phyloP scores from a whole-genome alignment of 2,113 vertebrate genomes.

The Vanacampus margaritifer region DNA sequence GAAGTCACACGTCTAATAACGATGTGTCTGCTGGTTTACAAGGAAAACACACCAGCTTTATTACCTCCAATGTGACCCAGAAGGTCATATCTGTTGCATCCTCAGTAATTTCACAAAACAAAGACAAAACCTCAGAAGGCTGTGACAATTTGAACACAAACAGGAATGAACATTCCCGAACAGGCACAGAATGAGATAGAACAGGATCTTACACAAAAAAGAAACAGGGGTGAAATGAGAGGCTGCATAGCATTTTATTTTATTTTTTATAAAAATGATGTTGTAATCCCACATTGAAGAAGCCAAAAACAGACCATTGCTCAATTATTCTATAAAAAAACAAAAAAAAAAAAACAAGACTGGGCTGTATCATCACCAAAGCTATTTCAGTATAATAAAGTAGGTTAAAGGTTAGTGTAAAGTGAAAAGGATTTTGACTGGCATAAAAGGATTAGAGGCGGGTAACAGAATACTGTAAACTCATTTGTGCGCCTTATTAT shows the following conservation, averaged over 20 bases:
- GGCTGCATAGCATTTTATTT: neutral
- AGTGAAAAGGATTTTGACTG: slow-evolving; percentile 29
- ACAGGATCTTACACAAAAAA: slow-evolving; percentile 35
- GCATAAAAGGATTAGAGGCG: slow-evolving; percentile 6
- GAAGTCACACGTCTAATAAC: neutral
- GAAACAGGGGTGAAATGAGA: neutral
- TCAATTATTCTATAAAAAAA: neutral
- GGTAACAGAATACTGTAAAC: slow-evolving; percentile 9
- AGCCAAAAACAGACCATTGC: neutral
- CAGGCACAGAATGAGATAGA: slow-evolving; percentile 5
- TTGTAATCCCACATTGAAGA: neutral
- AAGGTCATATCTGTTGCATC: slow-evolving; percentile 16
- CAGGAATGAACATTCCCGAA: slow-evolving; percentile 3
- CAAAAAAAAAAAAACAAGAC: neutral
- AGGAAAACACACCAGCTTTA: neutral
- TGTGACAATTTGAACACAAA: slow-evolving; percentile 13
- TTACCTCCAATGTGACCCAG: slow-evolving; percentile 23
- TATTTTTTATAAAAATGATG: neutral
- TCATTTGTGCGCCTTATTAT: neutral
- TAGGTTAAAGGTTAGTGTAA: slow-evolving; percentile 30
- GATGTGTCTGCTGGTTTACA: neutral
- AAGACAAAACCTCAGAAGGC: slow-evolving; percentile 33
- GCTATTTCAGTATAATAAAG: slow-evolving; percentile 28
- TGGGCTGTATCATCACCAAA: slow-evolving; percentile 20
- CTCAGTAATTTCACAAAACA: slow-evolving; percentile 35